Evolutionary conservation across 1,140 invertebrate species (phyloP), one percentile per base, ranked within the genome.

Genomic region (Charaxes varanes): DNA sequence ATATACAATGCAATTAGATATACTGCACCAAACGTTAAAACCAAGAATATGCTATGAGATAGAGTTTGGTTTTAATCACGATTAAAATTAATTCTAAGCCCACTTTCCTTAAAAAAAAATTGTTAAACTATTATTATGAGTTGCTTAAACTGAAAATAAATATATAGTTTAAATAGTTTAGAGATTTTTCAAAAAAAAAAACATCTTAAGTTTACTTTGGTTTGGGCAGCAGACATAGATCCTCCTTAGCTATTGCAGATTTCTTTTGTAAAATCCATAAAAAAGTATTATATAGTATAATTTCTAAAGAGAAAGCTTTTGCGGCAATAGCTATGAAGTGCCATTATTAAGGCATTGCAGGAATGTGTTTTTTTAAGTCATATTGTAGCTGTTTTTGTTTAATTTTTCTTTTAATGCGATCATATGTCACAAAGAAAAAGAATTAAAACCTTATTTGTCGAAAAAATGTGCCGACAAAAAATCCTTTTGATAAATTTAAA

Each of bases 11-110:
- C 70, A 63, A 81, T 77, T 70, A 81, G 69, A 78, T 44, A 81
- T 77, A 73, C 78, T 82, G 78, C 78, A 76, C 74, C 78, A 82
- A 81, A 81, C 73, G 70, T 78, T 76, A 81, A 69, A 74, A 74
- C 65, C 67, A 78, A 67, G 56, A 72, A 60, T 68, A 78, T 73
- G 61, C 66, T 71, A 69, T 71, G 68, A 74, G 55, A 73, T 53
- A 67, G 59, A 73, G 57, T 59, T 62, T 47, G 38, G 43, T 46
- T 68, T 68, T 60, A 64, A 72, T 69, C 62, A 74, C 57, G 48
- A 66, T 70, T 60, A 68, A 61, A 67, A 61, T 54, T 62, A 67
- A 52, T 63, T 58, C 62, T 69, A 77, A 81, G 73, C 72, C 77
- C 77, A 76, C 74, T 76, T 69, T 60, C 67, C 72, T 69, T 68